phyloP scores from a whole-genome alignment of 2,113 vertebrate genomes.

The Brachypodius melanocephalos region DNA sequence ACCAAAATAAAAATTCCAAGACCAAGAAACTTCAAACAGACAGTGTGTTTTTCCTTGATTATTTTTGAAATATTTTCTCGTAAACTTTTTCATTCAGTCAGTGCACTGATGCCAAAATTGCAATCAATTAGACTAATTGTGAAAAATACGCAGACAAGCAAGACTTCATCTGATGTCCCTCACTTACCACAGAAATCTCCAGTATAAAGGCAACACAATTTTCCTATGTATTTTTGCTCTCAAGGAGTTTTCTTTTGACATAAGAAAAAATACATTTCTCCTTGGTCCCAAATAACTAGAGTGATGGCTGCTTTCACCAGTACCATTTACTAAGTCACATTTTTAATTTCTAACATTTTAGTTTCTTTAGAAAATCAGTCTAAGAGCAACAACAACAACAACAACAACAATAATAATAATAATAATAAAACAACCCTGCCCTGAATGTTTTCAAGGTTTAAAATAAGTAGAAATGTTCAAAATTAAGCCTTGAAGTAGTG shows the following conservation, averaged over 20 bases:
- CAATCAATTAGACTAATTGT: neutral
- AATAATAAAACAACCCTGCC: neutral
- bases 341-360: neutral
- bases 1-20: neutral
- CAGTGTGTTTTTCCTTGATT: neutral
- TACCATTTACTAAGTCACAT: neutral
- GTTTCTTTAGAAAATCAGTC: neutral
- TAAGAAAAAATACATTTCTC: neutral
- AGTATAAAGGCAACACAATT: neutral
- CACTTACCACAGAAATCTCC: neutral
- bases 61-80: neutral
- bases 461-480: neutral
- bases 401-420: neutral
- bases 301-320: neutral
- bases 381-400: neutral
- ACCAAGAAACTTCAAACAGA: neutral
- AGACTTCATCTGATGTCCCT: neutral
- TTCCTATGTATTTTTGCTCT: neutral
- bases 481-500: neutral
- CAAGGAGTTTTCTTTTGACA: neutral
- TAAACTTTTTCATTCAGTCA: neutral
- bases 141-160: neutral
- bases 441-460: neutral
- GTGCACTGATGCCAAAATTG: neutral
- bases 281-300: neutral